Evolutionary conservation across 2,113 vertebrate species (phyloP), one percentile per base, ranked within the genome.

Genomic region (Plecotus auritus): DNA sequence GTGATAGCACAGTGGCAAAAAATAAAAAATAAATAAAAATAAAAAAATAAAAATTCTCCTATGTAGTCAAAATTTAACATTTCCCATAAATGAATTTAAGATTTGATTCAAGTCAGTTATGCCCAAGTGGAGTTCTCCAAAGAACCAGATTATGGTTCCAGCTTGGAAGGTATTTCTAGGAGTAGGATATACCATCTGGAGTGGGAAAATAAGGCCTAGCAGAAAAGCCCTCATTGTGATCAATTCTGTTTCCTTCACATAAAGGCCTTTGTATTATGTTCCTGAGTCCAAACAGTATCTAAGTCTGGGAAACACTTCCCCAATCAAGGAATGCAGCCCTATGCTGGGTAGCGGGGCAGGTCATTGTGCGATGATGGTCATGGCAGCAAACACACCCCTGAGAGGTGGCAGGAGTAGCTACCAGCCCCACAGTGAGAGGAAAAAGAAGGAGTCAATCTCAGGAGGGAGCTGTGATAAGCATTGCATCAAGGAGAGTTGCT

Each of bases 201-300:
- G 7, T 6, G 7, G 10, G 26, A 11, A 64, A 30, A 72, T 40
- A 23, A 40, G 8, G 1, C 26, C 0, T 0, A 16, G 6, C 47
- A 23, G 3, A 85, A n/a, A 8, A 56, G 54, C 54, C 54, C 54
- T 56, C 35, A n/a, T 35, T 10, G 37, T 12, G 1, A 72, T 28
- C 11, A 40, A 20, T 40, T 51, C n/a, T 35, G 69, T 9, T 59
- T 59, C 9, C 70, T 84, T 74, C 32, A 66, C 35, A 64, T 35
- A 37, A 54, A 83, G 8, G n/a, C 16, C 40, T 74, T 54, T 51
- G 42, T 51, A 9, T 51, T 82, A 20, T 35, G 30, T 61, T 72
- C 9, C 64, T 49, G 61, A 56, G 51, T 72, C n/a, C 28, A 86
- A 59, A 86, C 35, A 54, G 7, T 18, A 49, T 16, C 23, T 45